These are phyloP conservation scores for Chironex yamaguchii DNA, from an alignment of 30 jellyfish, hydroid and myxozoan genomes.

Conservation along the genomic window DNA sequence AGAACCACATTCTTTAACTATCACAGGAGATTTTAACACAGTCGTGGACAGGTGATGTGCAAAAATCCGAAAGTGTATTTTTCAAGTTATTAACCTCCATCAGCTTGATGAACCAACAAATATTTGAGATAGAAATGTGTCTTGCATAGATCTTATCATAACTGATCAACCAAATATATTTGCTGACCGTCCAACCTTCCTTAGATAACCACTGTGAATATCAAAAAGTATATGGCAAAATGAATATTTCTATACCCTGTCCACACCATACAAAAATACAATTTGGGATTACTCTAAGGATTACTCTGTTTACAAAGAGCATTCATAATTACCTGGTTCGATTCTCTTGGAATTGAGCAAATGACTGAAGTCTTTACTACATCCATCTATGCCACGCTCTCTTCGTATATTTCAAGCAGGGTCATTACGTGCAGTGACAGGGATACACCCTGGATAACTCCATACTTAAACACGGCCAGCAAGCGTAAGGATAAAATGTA, in stretches of 20 bases:
- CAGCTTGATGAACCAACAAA: constrained; percentile 22
- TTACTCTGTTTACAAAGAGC: too few species aligned
- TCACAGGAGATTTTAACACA: too few species aligned
- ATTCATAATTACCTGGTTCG: too few species aligned
- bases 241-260: constrained; percentile 6
- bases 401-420: constrained; percentile 40
- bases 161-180: constrained; percentile 19
- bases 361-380: constrained; percentile 58
- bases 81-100: constrained; percentile 18
- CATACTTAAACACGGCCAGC: constrained; percentile 31
- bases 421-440: constrained; percentile 26
- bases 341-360: constrained; percentile 27
- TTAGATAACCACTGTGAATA: constrained; percentile 18
- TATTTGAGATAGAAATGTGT: constrained; percentile 6
- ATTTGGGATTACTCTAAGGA: constrained; percentile 28
- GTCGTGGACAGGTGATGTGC: background rate
- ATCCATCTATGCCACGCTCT: constrained; percentile 8
- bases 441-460: constrained; percentile 74
- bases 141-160: constrained; percentile 26
- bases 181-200: constrained; percentile 18
- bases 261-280: constrained; percentile 19
- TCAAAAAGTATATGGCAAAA: constrained; percentile 21
- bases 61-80: background rate
- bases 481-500: background rate
- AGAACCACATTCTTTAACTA: too few species aligned